Percentiles rank a stretch among this genome's conserved stretches.
phyloP scores from a whole-genome alignment of 2,113 vertebrate genomes.

The Sceloporus tristichus region DNA sequence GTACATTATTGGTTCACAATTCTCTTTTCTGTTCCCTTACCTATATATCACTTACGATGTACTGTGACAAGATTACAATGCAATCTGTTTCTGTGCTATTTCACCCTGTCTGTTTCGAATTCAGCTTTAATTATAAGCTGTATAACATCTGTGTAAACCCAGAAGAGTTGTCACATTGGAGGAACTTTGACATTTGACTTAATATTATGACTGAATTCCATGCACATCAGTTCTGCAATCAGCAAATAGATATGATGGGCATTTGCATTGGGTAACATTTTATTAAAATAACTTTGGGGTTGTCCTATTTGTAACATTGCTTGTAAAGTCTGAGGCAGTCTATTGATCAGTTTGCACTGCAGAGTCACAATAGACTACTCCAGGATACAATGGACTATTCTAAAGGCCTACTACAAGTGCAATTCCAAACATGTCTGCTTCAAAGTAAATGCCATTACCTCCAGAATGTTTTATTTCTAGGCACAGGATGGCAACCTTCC shows the following conservation, averaged over 20 bases:
- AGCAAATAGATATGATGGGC: not conserved
- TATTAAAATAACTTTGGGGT: not conserved
- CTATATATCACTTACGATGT: not conserved
- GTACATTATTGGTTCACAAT: not conserved
- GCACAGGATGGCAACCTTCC: not conserved
- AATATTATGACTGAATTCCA: conserved; percentile 9
- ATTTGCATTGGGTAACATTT: not conserved
- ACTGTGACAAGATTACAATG: not conserved
- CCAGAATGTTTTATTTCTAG: not conserved
- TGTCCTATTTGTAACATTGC: not conserved
- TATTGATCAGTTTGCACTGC: not conserved
- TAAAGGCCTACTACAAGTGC: not conserved
- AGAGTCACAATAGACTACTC: not conserved
- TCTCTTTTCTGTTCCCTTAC: conserved; percentile 6
- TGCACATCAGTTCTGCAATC: not conserved
- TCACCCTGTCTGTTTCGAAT: conserved; percentile 17
- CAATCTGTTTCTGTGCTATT: conserved; percentile 12
- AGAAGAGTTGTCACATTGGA: conserved; percentile 6
- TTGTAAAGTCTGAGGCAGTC: not conserved
- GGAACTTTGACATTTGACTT: conserved; percentile 8
- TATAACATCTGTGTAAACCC: conserved; percentile 14
- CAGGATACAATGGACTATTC: not conserved
- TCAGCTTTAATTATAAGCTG: conserved; percentile 13
- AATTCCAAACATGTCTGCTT: not conserved
- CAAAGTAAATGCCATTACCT: not conserved